Conservation (phyloP, 2,113 vertebrate species). For the Zosterops lateralis region DNA sequence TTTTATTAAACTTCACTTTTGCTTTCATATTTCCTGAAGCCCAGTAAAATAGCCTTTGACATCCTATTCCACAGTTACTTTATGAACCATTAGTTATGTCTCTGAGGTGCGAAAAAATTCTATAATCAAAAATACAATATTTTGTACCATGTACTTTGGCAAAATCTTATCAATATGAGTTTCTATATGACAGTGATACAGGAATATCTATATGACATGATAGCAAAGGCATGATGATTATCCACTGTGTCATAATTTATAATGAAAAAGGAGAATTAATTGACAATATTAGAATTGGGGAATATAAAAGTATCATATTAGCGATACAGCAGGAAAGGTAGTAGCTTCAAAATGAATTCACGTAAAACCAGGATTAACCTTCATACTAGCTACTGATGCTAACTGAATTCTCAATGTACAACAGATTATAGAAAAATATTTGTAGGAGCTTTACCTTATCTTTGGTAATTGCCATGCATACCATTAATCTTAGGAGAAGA, state of each 20-base stretch:
- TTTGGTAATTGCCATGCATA: neutral
- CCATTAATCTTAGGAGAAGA: neutral
- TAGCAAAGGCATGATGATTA: neutral
- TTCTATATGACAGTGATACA: neutral
- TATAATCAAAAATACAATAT: neutral
- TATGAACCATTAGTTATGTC: neutral
- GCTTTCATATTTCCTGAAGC: neutral
- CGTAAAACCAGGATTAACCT: neutral
- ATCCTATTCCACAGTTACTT: neutral
- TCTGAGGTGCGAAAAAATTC: neutral
- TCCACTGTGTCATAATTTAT: neutral
- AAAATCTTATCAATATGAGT: neutral
- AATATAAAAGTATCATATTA: neutral
- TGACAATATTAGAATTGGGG: neutral
- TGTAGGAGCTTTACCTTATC: neutral
- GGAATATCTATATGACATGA: neutral
- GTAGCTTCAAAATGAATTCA: neutral
- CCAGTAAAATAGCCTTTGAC: neutral
- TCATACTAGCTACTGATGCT: neutral
- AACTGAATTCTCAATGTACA: neutral
- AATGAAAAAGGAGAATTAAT: neutral
- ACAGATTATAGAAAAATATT: neutral
- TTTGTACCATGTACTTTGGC: neutral
- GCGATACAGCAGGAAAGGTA: neutral
- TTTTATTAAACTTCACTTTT: neutral